A percentile compares a stretch with the other conserved stretches of the same genome.
phyloP scores from a whole-genome alignment of 2,888 invertebrate genomes.

The Sarcophaga carnaria region DNA sequence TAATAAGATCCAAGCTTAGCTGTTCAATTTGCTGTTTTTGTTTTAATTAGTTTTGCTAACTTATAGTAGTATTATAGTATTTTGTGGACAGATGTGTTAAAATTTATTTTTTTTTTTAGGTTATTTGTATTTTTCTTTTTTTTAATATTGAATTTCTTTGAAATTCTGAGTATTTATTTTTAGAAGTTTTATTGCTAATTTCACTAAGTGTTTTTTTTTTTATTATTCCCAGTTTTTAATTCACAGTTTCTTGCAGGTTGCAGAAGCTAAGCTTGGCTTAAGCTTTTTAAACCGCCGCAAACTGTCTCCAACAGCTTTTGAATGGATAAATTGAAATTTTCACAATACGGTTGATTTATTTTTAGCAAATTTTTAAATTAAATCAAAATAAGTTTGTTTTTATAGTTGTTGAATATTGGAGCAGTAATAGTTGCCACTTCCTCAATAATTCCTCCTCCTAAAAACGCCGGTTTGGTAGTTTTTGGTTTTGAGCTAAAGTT shows the following conservation, averaged over 20 bases:
- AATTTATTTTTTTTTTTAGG: constrained; percentile 43
- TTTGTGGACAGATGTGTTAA: constrained; percentile 67
- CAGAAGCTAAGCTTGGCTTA: constrained; percentile 67
- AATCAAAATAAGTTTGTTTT: constrained; percentile 52
- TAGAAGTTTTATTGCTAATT: constrained; percentile 67
- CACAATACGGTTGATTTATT: constrained; percentile 49
- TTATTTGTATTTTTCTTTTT: constrained; percentile 31
- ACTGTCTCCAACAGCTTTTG: constrained; percentile 64
- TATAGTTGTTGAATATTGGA: constrained; percentile 65
- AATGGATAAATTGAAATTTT: constrained; percentile 34
- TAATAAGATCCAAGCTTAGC: constrained; percentile 58
- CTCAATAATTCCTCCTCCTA: constrained; percentile 64
- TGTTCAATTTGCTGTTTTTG: constrained; percentile 28
- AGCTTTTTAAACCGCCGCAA: constrained; percentile 59
- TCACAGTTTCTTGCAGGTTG: constrained; percentile 26
- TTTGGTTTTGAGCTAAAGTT: constrained; percentile 71
- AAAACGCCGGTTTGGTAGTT: constrained; percentile 68
- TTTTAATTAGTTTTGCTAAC: constrained; percentile 51
- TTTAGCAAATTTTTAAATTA: constrained; percentile 58
- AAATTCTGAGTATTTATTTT: constrained; percentile 69
- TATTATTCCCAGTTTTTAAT: constrained; percentile 23
- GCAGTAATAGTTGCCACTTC: constrained; percentile 72
- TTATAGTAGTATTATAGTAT: constrained; percentile 46
- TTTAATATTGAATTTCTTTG: constrained; percentile 63
- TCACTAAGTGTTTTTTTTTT: constrained; percentile 64